These are phyloP conservation scores for Actinemys pallida DNA, from an alignment of 2,113 vertebrate genomes.

Conservation along the genomic window DNA sequence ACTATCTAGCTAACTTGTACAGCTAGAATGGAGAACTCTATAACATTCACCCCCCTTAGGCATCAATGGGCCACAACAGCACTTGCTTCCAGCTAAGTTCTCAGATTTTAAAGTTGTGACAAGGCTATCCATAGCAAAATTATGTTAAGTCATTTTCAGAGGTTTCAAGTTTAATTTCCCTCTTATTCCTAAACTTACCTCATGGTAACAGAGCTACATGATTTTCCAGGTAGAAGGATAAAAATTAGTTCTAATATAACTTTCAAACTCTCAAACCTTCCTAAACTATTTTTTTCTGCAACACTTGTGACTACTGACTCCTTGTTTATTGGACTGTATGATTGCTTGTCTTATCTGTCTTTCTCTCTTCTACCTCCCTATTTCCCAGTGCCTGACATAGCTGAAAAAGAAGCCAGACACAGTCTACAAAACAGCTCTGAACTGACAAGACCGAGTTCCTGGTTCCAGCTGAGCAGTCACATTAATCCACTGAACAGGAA, in stretches of 20 bases:
- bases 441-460: background rate
- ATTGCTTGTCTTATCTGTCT: background rate
- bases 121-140: background rate
- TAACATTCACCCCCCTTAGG: background rate
- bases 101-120: background rate
- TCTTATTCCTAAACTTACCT: background rate
- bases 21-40: background rate
- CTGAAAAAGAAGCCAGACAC: background rate
- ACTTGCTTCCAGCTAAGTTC: background rate
- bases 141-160: slow-evolving; percentile 8
- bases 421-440: background rate
- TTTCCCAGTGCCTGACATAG: background rate
- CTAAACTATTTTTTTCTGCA: background rate
- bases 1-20: background rate
- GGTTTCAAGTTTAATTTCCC: slow-evolving; percentile 7
- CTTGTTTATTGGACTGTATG: background rate
- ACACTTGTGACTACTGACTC: background rate
- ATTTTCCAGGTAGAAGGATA: background rate
- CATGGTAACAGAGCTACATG: background rate
- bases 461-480: background rate
- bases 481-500: background rate
- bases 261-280: background rate
- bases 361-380: background rate
- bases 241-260: background rate
- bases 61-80: background rate